A percentile compares a stretch with the other conserved stretches of the same genome.
phyloP scores from a whole-genome alignment of 2,113 vertebrate genomes.

The Phaethon lepturus region DNA sequence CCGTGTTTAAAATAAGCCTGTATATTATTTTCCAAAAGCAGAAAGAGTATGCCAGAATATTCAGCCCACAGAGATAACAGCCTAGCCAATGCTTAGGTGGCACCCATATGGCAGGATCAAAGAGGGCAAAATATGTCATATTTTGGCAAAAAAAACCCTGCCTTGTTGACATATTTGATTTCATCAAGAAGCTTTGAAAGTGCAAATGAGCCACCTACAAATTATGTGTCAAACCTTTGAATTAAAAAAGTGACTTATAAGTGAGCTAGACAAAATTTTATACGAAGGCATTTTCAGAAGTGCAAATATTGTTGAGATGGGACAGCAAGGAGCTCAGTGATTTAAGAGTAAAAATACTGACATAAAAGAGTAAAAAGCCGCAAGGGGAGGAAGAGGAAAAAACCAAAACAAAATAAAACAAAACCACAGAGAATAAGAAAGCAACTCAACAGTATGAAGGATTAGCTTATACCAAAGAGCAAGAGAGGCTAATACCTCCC shows the following conservation, averaged over 20 bases:
- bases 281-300: background rate
- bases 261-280: background rate
- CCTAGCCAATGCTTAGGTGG: too few relatives aligned
- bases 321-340: background rate
- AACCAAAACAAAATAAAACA: background rate
- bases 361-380: background rate
- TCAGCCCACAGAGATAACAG: background rate
- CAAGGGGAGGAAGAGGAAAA: background rate
- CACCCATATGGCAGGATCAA: background rate
- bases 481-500: background rate
- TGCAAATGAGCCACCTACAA: background rate
- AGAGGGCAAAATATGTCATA: background rate
- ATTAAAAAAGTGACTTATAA: background rate
- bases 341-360: background rate
- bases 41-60: background rate
- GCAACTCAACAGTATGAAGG: background rate
- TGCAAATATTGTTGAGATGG: background rate
- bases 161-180: background rate
- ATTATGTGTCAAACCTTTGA: background rate
- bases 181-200: background rate
- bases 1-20: background rate
- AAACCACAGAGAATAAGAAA: background rate
- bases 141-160: background rate
- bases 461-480: background rate
- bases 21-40: background rate